Conservation (phyloP, 1,140 invertebrate genomes). For the Parapsyche elsis region DNA sequence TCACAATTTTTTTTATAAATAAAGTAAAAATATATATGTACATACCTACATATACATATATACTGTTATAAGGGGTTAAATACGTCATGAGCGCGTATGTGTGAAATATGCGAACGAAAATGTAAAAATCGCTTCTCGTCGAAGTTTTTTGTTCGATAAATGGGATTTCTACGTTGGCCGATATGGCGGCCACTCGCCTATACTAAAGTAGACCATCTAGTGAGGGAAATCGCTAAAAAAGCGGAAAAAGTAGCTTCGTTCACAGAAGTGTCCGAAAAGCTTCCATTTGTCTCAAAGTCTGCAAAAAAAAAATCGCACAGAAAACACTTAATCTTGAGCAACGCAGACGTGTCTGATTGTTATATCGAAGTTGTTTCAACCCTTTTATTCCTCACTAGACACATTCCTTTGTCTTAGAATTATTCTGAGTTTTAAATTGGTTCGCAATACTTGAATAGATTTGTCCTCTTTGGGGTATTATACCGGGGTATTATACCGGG, state of each 20-base stretch:
- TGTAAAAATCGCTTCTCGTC: slow-evolving; percentile 16
- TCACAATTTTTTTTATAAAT: too few species aligned
- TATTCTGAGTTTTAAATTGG: neutral
- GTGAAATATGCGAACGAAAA: slow-evolving; percentile 4
- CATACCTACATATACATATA: neutral
- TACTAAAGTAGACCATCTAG: slow-evolving; percentile 4
- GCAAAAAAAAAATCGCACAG: slow-evolving; percentile 18
- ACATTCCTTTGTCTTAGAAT: slow-evolving; percentile 11
- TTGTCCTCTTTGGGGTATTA: too few species aligned
- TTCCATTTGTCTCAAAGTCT: slow-evolving; percentile 36
- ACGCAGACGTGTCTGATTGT: slow-evolving; percentile 35
- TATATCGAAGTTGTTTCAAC: slow-evolving; percentile 26
- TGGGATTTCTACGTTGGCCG: slow-evolving; percentile 17
- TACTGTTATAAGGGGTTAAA: neutral
- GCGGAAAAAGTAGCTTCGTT: slow-evolving; percentile 36
- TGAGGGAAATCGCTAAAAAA: slow-evolving; percentile 32
- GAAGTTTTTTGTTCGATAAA: slow-evolving; percentile 25
- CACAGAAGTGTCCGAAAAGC: slow-evolving; percentile 36
- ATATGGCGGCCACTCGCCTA: slow-evolving; percentile 24
- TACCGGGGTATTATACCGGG: too few species aligned
- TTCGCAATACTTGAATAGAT: too few species aligned
- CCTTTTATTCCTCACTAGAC: neutral
- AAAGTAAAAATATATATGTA: neutral
- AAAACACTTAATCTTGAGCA: slow-evolving; percentile 38
- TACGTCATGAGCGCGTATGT: neutral